These are phyloP conservation scores for Catalaphyllia jardinei DNA, from an alignment of 64 coral and sea anemone species.

Conservation along the genomic window DNA sequence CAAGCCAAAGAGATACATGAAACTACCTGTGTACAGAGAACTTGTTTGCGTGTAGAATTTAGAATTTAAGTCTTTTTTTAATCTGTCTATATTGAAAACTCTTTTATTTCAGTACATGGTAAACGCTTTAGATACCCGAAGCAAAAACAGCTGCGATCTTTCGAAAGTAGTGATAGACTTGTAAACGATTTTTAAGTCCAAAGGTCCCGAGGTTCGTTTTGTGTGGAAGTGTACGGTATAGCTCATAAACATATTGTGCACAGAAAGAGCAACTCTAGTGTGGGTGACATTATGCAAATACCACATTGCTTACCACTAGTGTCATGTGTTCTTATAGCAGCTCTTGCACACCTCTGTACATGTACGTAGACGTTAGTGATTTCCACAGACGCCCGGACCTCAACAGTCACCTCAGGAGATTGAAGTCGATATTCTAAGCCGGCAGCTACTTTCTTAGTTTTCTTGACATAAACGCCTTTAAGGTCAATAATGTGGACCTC, in stretches of 20 bases:
- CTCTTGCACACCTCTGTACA: constrained; percentile 2
- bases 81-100: too few species aligned
- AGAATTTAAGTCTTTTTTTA: too few species aligned
- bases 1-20: background rate
- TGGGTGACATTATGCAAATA: background rate
- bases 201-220: too few species aligned
- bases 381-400: background rate
- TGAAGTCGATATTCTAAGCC: background rate
- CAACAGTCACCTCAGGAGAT: background rate
- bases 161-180: too few species aligned
- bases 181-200: too few species aligned
- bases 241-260: too few species aligned
- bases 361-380: background rate
- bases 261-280: too few species aligned
- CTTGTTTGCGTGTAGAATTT: too few species aligned
- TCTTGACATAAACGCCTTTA: constrained; percentile 15
- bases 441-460: background rate
- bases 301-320: background rate
- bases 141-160: too few species aligned
- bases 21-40: background rate
- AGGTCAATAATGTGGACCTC: constrained; percentile 15
- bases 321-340: constrained; percentile 22
- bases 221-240: too few species aligned
- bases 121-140: too few species aligned
- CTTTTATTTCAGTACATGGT: too few species aligned